Evolutionary conservation across 2,113 vertebrate genomes (phyloP), one percentile per base, ranked within the genome.

Genomic region (Prinia subflava): DNA sequence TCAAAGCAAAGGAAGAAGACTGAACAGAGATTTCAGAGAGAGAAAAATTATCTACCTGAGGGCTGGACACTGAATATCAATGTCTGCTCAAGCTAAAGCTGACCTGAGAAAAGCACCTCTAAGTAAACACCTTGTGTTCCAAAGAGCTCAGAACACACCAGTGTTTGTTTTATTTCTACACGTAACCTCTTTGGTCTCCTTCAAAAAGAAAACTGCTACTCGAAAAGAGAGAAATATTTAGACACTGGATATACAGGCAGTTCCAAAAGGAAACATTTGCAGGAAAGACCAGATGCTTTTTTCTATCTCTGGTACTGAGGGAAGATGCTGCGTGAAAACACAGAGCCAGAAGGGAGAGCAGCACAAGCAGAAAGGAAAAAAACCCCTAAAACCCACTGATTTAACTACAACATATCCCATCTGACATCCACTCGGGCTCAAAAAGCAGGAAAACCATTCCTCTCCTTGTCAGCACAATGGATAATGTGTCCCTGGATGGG

Each of bases 201-300:
- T 96, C 93, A 94, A 19, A 91, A 90, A 74, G 71, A 85, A 94
- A 89, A 15, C 85, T 90, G 90, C 94, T 96, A 94, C 93, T 95
- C 88, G 0, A 90, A 90, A 70, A 94, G 71, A 95, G 67, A 93
- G 90, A 96, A 97, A 96, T 96, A 96, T 96, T 97, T 97, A 96
- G 94, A 96, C 74, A 87, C 82, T 80, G 81, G 47, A 95, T 95
- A 95, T 16, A 95, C 93, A 94, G 83, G 93, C 95, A 93, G 90
- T 47, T 86, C 80, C 92, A 82, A 95, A 93, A 86, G 80, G 94
- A 96, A 96, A 96, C 76, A 92, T 49, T 83, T 52, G 69, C 83
- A 96, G 93, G 83, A 94, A 93, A 89, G 69, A 90, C 52, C 85
- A 94, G 88, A 67, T 90, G 53, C 9, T 6, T 68, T 77, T 42